Evolutionary conservation across 2,888 invertebrate genomes (phyloP), one percentile per base, ranked within the genome.

Genomic region (Mimas tiliae): DNA sequence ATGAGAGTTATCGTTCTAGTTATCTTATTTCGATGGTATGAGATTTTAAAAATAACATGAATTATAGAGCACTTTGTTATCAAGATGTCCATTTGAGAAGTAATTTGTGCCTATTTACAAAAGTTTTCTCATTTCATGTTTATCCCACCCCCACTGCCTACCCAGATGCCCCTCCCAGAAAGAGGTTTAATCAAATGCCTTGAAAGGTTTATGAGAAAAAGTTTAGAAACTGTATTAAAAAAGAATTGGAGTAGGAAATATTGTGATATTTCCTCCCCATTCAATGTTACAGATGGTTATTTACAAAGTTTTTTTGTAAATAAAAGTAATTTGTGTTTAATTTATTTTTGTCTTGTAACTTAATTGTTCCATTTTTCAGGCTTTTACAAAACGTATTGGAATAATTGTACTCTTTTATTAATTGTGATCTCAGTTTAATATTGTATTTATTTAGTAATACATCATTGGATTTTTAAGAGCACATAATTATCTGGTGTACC

Each of bases 111-210:
- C 79, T 80, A 79, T 77, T 79, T 72, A 75, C 72, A 48, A 69
- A 83, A 83, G 77, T 84, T 84, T 84, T 80, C 79, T 80, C 82
- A 81, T 84, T 82, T 80, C 75, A 72, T 79, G 80, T 82, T 82
- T 80, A 82, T 77, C 76, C 78, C 65, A 27, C 48, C 58, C 65
- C 38, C 11, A 14, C 64, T 27, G 53, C 53, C 77, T 66, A n/a
- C n/a, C n/a, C n/a, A n/a, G n/a, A n/a, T n/a, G 1, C 19, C 21
- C 50, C 62, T 11, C 19, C 62, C 66, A 53, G 69, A 75, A 79
- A 79, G 77, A 78, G 75, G 76, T 82, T 82, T 82, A 82, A 84
- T 84, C 81, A 84, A 84, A 84, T 80, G 78, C 75, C 74, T 68
- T 72, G 77, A 79, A 77, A 75, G 79, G 75, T 84, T 84, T 82